Conservation (phyloP, 1,140 invertebrate species). For the Copidosoma floridanum region DNA sequence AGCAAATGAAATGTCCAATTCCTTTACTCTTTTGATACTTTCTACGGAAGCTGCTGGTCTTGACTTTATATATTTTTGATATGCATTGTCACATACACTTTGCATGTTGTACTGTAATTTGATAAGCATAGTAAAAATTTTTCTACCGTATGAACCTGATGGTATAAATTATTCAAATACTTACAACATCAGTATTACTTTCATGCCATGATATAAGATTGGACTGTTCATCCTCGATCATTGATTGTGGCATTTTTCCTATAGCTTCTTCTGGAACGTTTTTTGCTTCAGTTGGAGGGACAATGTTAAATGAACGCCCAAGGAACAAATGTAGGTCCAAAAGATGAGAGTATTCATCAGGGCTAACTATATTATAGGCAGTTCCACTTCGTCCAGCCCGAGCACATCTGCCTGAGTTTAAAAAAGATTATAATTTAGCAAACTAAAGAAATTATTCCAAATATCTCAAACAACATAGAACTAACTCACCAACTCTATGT, state of each 20-base stretch:
- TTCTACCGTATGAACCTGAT: too few relatives aligned
- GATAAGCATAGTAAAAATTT: background rate
- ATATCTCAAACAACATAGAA: too few relatives aligned
- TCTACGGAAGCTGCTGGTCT: slow-evolving; percentile 84
- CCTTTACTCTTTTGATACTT: slow-evolving; percentile 82
- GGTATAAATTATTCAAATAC: slow-evolving; percentile 29
- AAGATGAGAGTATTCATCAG: slow-evolving; percentile 90
- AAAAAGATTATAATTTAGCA: background rate
- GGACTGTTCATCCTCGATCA: slow-evolving; percentile 83
- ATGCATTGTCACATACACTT: slow-evolving; percentile 82
- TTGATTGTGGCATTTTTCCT: slow-evolving; percentile 77
- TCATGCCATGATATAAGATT: slow-evolving; percentile 76
- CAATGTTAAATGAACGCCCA: slow-evolving; percentile 69
- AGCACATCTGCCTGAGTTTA: slow-evolving; percentile 82
- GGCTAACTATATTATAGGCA: slow-evolving; percentile 84
- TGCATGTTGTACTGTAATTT: slow-evolving; percentile 68
- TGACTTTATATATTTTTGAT: slow-evolving; percentile 85
- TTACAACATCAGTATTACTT: slow-evolving; percentile 72
- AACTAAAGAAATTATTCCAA: too few relatives aligned
- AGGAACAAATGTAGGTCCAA: slow-evolving; percentile 94
- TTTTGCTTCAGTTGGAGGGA: slow-evolving; percentile 53
- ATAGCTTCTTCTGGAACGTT: slow-evolving; percentile 60
- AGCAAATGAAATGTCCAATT: slow-evolving; percentile 56
- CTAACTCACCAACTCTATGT: slow-evolving; percentile 89
- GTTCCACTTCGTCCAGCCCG: slow-evolving; percentile 87